A percentile compares a stretch with the other conserved stretches of the same genome.
These are phyloP conservation scores for Tiphia femorata DNA, from an alignment of 2,888 invertebrate species.

Conservation along the genomic window DNA sequence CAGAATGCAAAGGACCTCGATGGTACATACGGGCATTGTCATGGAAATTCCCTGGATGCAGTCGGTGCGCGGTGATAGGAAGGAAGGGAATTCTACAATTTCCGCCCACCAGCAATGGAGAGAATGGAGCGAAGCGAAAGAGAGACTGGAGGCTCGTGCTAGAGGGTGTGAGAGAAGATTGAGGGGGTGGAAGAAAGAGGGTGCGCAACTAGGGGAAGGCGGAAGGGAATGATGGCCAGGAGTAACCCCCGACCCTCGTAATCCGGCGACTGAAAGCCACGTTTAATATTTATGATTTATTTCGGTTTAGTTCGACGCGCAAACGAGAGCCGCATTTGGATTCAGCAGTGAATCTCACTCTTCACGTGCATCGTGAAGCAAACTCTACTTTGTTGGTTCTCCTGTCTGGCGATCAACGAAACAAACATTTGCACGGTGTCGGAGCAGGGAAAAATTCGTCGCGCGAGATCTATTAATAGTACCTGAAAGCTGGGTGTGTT, in stretches of 20 bases:
- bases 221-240: conserved; percentile 10
- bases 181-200: conserved; percentile 22
- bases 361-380: too few species aligned
- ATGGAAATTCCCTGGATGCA: conserved; percentile 58
- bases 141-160: too few species aligned
- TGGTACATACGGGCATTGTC: conserved; percentile 50
- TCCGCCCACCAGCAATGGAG: conserved; percentile 44
- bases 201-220: conserved; percentile 10
- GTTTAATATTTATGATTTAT: conserved; percentile 70
- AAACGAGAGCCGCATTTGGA: conserved; percentile 60
- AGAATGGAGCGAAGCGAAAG: conserved; percentile 6
- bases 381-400: too few species aligned
- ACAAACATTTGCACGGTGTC: too few species aligned
- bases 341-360: too few species aligned
- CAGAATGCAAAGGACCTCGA: conserved; percentile 12
- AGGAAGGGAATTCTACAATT: conserved; percentile 60
- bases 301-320: conserved; percentile 67
- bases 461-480: too few species aligned
- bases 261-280: conserved; percentile 65
- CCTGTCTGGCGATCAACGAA: too few species aligned
- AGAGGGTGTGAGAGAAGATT: conserved; percentile 22
- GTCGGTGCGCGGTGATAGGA: conserved; percentile 25
- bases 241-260: conserved; percentile 55
- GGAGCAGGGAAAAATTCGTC: too few species aligned
- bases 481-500: too few species aligned